Percentiles rank a stretch among this genome's conserved stretches.
These are phyloP conservation scores for Epinephelus coioides DNA, from an alignment of 2,797 vertebrate genomes.

Conservation along the genomic window DNA sequence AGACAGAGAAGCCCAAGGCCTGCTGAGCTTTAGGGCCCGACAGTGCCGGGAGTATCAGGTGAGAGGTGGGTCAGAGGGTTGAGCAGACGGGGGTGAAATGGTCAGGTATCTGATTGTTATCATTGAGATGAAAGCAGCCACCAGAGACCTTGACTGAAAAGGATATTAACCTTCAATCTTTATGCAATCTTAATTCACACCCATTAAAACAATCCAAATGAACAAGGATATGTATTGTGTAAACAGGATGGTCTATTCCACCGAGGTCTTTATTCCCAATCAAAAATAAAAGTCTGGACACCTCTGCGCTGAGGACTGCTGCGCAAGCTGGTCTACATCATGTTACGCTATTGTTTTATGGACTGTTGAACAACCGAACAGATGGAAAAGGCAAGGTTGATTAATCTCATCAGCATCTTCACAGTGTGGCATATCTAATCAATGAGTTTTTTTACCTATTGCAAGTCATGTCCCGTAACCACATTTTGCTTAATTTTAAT, in stretches of 20 bases:
- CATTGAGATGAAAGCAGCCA: conserved; percentile 19
- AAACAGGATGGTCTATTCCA: conserved; percentile 48
- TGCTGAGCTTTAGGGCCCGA: conserved; percentile 57
- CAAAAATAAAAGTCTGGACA: conserved; percentile 69
- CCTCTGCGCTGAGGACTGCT: conserved; percentile 62
- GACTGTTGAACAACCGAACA: conserved; percentile 76
- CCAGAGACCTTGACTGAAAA: conserved; percentile 28
- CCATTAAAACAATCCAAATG: conserved; percentile 29
- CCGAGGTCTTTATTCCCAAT: conserved; percentile 46
- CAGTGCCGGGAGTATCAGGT: conserved; percentile 25
- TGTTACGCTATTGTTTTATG: conserved; percentile 71
- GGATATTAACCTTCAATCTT: conserved; percentile 43
- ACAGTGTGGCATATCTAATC: conserved; percentile 70
- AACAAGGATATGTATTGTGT: conserved; percentile 33
- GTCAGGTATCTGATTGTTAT: conserved; percentile 17
- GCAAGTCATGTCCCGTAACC: conserved; percentile 70
- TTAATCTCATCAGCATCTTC: conserved; percentile 82
- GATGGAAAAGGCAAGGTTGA: conserved; percentile 82
- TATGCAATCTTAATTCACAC: conserved; percentile 39
- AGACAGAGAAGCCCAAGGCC: conserved; percentile 56
- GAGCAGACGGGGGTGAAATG: conserved; percentile 19
- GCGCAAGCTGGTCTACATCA: conserved; percentile 61
- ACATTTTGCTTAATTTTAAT: conserved; percentile 75
- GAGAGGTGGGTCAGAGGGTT: conserved; percentile 47
- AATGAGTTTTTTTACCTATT: conserved; percentile 70